Base-by-base conservation (phyloP, 2,888 invertebrate genomes). In the Tortrix viridana region DNA sequence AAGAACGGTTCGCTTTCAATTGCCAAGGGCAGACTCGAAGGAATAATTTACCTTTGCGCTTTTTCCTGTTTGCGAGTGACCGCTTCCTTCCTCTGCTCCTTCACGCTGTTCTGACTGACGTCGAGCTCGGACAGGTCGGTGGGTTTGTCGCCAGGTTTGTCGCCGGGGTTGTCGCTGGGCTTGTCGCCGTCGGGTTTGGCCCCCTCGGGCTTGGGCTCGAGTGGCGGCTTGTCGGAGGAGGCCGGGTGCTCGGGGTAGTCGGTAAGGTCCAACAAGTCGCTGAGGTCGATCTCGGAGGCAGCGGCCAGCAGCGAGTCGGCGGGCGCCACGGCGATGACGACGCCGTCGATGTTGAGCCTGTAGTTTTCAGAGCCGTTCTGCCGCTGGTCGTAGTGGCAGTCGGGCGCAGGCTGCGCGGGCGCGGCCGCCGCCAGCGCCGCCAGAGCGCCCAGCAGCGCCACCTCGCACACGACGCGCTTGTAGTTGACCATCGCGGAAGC, bases 341-440 rank as follows among this genome's bases (percentile, higher is more conserved):
- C 89, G 14, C 95, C 95, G 72, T 95, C 94, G 54, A 96, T 91
- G 76, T 94, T 94, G 9, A 96, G 84, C 18, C 95, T 92, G 69
- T 94, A 93, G 86, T 97, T 97, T 73, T 96, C 96, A 0, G 94
- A 90, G 1, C 96, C 96, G 77, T 96, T 96, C 80, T 97, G 97
- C 6, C 96, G 87, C 77, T 96, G 96, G 82, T 97, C 96, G 80
- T 94, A 95, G 68, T 89, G 86, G 43, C 77, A 76, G 12, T 68
- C 65, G 55, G 72, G 70, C 7, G 65, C 84, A 81, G n/a, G 79
- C 74, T 3, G 49, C 50, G 79, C 71, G 3, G 85, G 80, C 0
- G 89, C 86, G 0, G 82, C 79, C 1, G 72, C 65, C 2, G 69
- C 73, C 4, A 73, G 60, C 3, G 74, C 70, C 48, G 77, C 58